Conservation (phyloP, 2,113 vertebrate genomes). For the Triplophysa rosa region DNA sequence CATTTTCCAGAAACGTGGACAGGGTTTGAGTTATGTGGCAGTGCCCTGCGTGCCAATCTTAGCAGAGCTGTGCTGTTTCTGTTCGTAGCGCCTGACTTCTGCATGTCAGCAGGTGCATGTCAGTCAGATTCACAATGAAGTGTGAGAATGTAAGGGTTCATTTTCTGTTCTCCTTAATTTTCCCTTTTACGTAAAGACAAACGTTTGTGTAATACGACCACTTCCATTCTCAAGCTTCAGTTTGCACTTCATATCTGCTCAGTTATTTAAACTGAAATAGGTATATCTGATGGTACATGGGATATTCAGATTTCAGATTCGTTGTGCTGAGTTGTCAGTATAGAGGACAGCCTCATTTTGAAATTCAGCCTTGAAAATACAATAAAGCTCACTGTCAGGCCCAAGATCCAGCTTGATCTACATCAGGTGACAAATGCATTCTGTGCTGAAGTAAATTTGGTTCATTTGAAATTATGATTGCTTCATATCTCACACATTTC, state of each 20-base stretch:
- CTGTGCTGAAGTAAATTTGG: constrained; percentile 40
- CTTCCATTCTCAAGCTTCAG: background rate
- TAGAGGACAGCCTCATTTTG: constrained; percentile 6
- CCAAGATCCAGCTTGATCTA: constrained; percentile 43
- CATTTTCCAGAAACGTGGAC: constrained; percentile 20
- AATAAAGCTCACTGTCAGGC: background rate
- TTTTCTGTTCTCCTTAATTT: background rate
- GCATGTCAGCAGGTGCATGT: background rate
- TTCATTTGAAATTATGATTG: constrained; percentile 40
- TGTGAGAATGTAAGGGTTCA: background rate
- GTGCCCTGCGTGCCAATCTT: constrained; percentile 28
- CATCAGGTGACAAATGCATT: constrained; percentile 38
- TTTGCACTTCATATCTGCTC: background rate
- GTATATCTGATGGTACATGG: constrained; percentile 5
- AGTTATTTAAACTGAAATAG: background rate
- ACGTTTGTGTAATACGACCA: background rate
- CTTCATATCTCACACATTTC: constrained; percentile 32
- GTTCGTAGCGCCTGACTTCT: constrained; percentile 40
- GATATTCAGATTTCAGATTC: constrained; percentile 25
- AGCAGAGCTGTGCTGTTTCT: constrained; percentile 38
- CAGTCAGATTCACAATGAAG: constrained; percentile 9
- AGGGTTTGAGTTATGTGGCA: constrained; percentile 30
- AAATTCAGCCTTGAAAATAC: constrained; percentile 21
- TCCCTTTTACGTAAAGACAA: background rate
- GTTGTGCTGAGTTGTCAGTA: constrained; percentile 39